Evolutionary conservation across 2,797 vertebrate species (phyloP), one percentile per base, ranked within the genome.

Genomic region (Hydrocynus forskahlii): DNA sequence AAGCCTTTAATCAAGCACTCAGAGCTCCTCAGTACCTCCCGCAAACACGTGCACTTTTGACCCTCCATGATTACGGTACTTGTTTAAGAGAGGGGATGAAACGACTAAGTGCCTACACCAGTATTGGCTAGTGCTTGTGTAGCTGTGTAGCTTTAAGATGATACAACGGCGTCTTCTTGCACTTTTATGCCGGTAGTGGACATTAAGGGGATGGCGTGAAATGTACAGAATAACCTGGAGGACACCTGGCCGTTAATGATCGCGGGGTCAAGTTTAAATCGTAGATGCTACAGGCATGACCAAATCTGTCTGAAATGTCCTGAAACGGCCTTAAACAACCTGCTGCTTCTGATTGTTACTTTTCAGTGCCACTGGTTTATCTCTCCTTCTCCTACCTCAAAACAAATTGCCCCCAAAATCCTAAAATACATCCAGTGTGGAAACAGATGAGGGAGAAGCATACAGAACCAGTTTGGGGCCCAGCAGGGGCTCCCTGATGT

Each of bases 81-180:
- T 62, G 55, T 75, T 54, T 35, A 76, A 50, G 69, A 35, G 70
- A 76, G 55, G 14, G 64, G 6, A 74, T 68, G 43, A 25, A 54
- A 66, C 80, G 77, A 70, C 63, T 76, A 85, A 87, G 83, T 87
- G 86, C 86, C 86, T 87, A 57, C 62, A 82, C 67, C 76, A 84
- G 79, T 82, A 71, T 75, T 68, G 60, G 73, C 82, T 78, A 74
- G 62, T 78, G 43, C 62, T 35, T 12, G 6, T 80, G 10, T 69
- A 75, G 74, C 62, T 23, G 16, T 78, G 81, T 83, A 83, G 81
- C 81, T 25, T 78, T 13, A 16, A 4, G 48, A 45, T 45, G 43
- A 12, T 45, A 45, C 25, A 81, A 54, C 68, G 23, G 45, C 78
- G 68, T 25, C 69, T 43, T 54, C 13, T 16, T 59, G 1, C n/a